Base-by-base conservation (phyloP, 2,113 vertebrate genomes). In the Carassius gibelio region DNA sequence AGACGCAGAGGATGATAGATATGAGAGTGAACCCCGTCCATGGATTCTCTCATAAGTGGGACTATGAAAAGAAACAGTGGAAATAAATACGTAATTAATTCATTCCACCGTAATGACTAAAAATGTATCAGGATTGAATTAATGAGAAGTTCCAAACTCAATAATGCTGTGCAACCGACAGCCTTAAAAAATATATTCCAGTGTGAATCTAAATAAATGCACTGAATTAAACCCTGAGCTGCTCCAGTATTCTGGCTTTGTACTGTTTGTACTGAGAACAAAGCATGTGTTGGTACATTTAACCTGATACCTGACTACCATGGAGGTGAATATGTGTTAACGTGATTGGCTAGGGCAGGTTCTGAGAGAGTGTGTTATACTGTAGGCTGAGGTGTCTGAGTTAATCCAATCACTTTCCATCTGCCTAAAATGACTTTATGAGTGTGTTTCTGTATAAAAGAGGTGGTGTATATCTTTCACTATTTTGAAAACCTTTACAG, bases 31-130 rank as follows among this genome's bases (percentile, higher is more conserved):
- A 94, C 77, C 96, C 96, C 0, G 72, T 97, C 87, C 82, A 93
- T 23, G 96, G 96, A 64, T 88, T 96, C 84, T 79, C 95, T 0
- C 78, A 93, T 84, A 89, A 96, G 50, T 97, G 96, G 96, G 96
- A 97, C 92, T 97, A 91, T 26, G 94, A 96, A 48, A 97, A 95
- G 92, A 96, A 96, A 0, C 93, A 96, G 17, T 97, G 96, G 96
- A 97, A 97, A 91, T 92, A 84, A 62, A 91, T 92, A 83, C 57
- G 57, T 52, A 97, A 91, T 92, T 81, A 62, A 66, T 52, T 14
- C 82, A 71, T 17, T 83, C n/a, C 13, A 5, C 13, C 79, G 23
- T 52, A 1, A 17, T 64, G 23, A 23, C 57, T 17, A 23, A 66
- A 17, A 61, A 38, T 23, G 50, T 30, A 45, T 7, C 69, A 19